Percentiles rank a stretch among this genome's conserved stretches.
These are phyloP conservation scores for Spodoptera picta DNA, from an alignment of 2,888 invertebrate species.

Conservation along the genomic window DNA sequence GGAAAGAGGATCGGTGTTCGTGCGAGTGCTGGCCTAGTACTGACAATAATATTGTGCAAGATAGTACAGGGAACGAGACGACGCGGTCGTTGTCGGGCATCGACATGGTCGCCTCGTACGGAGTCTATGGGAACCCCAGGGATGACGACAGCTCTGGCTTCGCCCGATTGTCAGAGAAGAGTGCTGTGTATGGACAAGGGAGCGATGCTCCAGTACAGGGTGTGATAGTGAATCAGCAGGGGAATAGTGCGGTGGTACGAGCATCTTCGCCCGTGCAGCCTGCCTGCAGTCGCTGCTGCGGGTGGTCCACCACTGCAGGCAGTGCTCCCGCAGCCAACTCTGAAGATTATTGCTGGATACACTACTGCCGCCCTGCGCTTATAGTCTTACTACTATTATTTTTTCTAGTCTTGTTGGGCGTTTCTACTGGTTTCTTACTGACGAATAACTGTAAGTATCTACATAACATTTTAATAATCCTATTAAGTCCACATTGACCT, in stretches of 20 bases:
- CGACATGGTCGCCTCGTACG: slow-evolving; percentile 87
- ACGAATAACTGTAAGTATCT: slow-evolving; percentile 89
- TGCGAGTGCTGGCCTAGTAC: slow-evolving; percentile 87
- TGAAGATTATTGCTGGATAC: slow-evolving; percentile 86
- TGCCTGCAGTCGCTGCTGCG: slow-evolving; percentile 79
- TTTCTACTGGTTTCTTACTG: slow-evolving; percentile 88
- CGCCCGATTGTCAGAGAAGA: slow-evolving; percentile 80
- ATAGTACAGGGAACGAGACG: slow-evolving; percentile 76
- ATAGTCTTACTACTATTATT: slow-evolving; percentile 86
- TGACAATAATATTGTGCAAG: slow-evolving; percentile 80
- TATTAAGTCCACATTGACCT: slow-evolving; percentile 39
- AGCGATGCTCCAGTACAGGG: slow-evolving; percentile 85
- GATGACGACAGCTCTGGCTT: slow-evolving; percentile 86
- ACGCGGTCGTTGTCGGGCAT: slow-evolving; percentile 84
- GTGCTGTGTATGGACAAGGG: slow-evolving; percentile 78
- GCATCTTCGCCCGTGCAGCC: slow-evolving; percentile 68
- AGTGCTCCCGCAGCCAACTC: slow-evolving; percentile 79
- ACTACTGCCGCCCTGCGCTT: slow-evolving; percentile 87
- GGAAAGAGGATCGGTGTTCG: slow-evolving; percentile 86
- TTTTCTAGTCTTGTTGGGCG: slow-evolving; percentile 87
- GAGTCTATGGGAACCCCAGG: slow-evolving; percentile 85
- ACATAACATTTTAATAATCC: slow-evolving; percentile 32
- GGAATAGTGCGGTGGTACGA: slow-evolving; percentile 84
- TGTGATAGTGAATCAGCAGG: slow-evolving; percentile 87
- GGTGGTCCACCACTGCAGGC: slow-evolving; percentile 62